Base-by-base conservation (phyloP, 2,113 vertebrate species). In the Pleuronectes platessa region DNA sequence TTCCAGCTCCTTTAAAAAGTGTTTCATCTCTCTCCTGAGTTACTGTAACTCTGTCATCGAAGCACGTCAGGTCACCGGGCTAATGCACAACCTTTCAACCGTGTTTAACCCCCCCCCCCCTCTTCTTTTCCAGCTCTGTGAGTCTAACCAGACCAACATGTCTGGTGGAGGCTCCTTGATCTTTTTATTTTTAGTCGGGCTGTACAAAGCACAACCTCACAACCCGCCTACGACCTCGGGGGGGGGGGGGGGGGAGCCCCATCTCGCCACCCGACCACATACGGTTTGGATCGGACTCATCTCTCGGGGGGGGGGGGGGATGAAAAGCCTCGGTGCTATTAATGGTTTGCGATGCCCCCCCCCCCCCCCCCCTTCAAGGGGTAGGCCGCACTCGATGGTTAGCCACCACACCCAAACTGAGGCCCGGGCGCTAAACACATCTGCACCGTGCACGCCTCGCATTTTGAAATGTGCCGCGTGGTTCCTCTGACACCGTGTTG, bases 161-260 rank as follows among this genome's bases (percentile, higher is more conserved):
- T 83, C 74, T 72, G 42, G 12, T 69, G 20, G 53, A 79, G 37
- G 59, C 72, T 59, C 62, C 83, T 90, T 89, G 72, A 87, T 87
- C 77, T 91, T 90, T 90, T 75, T 88, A 88, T 90, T 90, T 89
- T 89, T 85, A 88, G 89, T 31, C 66, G 15, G 27, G 71, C 47
- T 18, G 58, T 72, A 59, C 49, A 70, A 71, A 80, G 58, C 18
- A 4, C 62, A 85, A 85, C 84, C 86, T 82, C 75, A 85, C 63
- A 67, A 51, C 60, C 78, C 59, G 69, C 76, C 83, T 75, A 54
- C 21, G 17, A 72, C 85, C 70, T 10, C 47, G 55, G 21, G n/a
- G 53, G 51, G 49, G 71, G 77, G 55, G 21, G n/a, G 53, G 49
- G 51, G 71, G 77, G 49, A 61, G 60, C 23, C 56, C 71, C 68